Evolutionary conservation across 1,140 invertebrate species (phyloP), one percentile per base, ranked within the genome.

Genomic region (Hyles vespertilio): DNA sequence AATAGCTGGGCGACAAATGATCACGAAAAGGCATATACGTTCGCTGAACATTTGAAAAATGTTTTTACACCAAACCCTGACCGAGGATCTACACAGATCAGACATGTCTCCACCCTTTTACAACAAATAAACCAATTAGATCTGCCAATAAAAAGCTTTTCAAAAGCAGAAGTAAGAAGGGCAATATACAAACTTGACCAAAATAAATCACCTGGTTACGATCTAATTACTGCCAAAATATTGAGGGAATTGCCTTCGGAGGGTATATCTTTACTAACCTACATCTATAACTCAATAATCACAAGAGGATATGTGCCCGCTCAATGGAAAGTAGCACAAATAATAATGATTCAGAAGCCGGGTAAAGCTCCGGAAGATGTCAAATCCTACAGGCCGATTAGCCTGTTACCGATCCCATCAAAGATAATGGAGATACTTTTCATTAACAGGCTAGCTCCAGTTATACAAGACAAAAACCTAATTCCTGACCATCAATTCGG

Each of bases 401-500:
- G 63, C 32, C 43, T 65, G 46, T 12, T 61, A 11, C 59, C 63
- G 1, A 46, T 61, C 32, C 40, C 44, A 2, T 61, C 58, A 32
- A 61, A 66, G 43, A 10, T 66, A 5, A 12, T 58, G 8, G 49
- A 61, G 46, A 56, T 48, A 5, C 3, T 61, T 4, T 34, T 61
- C 49, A 32, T 59, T 9, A 44, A 11, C 6, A 61, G 64, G 59
- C 3, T 61, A 32, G 10, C 5, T 2, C 56, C 59, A 10, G 52
- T 61, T 3, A 45, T 59, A 3, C 32, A 33, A 3, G 32, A 46
- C 34, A 58, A 40, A 0, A 56, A 51, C 5, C 9, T 66, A 2
- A 48, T 62, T 3, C 64, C 56, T 12, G 44, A 61, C 43, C 64
- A 66, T 47, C 64, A 66, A n/a, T 62, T 66, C 32, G 64, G 64